A percentile compares a stretch with the other conserved stretches of the same genome.
phyloP scores from a whole-genome alignment of 2,888 invertebrate genomes.

The Bimastos eiseni region DNA sequence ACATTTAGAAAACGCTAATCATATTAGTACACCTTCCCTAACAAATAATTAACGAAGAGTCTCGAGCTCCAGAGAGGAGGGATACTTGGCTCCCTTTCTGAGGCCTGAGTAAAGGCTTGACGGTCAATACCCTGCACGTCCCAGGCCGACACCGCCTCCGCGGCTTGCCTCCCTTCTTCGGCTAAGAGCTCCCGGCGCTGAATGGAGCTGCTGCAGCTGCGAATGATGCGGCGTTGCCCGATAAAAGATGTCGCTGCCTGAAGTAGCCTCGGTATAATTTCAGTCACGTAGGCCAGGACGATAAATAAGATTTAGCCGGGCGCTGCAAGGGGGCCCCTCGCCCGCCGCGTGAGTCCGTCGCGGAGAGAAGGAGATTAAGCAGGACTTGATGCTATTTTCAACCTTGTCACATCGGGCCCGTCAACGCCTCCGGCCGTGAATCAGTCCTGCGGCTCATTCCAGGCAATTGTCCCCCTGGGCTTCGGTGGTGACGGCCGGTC shows the following conservation, averaged over 20 bases:
- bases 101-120: background rate
- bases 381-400: conserved; percentile 6
- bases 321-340: background rate
- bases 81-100: background rate
- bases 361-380: background rate
- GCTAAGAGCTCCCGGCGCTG: background rate
- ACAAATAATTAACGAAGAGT: background rate
- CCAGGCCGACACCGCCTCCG: background rate
- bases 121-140: background rate
- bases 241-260: background rate
- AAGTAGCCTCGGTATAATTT: conserved; percentile 15
- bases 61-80: background rate
- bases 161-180: background rate
- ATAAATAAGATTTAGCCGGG: conserved; percentile 14
- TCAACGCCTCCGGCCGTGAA: background rate
- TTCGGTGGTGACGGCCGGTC: background rate
- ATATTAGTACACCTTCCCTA: background rate
- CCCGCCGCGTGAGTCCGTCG: background rate
- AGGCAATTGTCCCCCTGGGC: background rate
- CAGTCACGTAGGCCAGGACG: background rate
- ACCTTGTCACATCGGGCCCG: conserved; percentile 13
- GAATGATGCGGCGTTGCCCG: background rate
- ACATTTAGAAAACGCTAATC: background rate
- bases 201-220: background rate
- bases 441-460: background rate